Evolutionary conservation across 1,140 invertebrate species (phyloP).

Genomic region (Drosophila littoralis): DNA sequence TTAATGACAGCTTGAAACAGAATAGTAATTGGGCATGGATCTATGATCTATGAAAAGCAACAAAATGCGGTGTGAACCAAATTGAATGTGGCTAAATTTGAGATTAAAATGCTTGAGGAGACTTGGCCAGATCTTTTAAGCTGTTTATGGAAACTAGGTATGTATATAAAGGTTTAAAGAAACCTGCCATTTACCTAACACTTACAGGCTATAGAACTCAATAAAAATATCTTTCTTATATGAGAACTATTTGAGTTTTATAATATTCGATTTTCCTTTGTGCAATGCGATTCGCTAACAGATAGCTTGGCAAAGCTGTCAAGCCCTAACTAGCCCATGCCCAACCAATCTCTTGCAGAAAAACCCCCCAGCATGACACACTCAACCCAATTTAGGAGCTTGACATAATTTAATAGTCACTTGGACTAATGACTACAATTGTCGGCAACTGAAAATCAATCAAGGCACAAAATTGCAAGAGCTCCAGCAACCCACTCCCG

Average conservation of each 20-base stretch:
- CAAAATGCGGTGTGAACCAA: too few relatives aligned
- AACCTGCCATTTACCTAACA: too few relatives aligned
- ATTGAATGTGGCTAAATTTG: too few relatives aligned
- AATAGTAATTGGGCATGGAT: background rate
- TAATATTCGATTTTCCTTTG: background rate
- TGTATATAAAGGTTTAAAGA: too few relatives aligned
- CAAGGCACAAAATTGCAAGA: conserved; percentile 13
- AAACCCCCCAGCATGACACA: background rate
- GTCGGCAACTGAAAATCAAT: conserved; percentile 36
- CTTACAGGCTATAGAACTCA: too few relatives aligned
- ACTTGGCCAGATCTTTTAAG: background rate
- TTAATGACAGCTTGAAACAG: conserved; percentile 3
- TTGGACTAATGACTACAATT: conserved; percentile 51
- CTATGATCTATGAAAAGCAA: too few relatives aligned
- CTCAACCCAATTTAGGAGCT: conserved; percentile 22
- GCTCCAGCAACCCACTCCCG: conserved; percentile 1
- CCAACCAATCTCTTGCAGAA: background rate
- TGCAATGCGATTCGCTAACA: conserved; percentile 2
- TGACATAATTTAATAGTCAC: conserved; percentile 49
- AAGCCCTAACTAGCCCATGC: background rate
- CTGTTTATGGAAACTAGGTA: background rate
- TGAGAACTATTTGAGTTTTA: too few relatives aligned
- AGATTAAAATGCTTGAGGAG: too few relatives aligned
- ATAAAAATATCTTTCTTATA: too few relatives aligned
- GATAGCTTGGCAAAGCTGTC: background rate